Evolutionary conservation across 2,113 vertebrate genomes (phyloP), one percentile per base, ranked within the genome.

Genomic region (Diglossa brunneiventris): DNA sequence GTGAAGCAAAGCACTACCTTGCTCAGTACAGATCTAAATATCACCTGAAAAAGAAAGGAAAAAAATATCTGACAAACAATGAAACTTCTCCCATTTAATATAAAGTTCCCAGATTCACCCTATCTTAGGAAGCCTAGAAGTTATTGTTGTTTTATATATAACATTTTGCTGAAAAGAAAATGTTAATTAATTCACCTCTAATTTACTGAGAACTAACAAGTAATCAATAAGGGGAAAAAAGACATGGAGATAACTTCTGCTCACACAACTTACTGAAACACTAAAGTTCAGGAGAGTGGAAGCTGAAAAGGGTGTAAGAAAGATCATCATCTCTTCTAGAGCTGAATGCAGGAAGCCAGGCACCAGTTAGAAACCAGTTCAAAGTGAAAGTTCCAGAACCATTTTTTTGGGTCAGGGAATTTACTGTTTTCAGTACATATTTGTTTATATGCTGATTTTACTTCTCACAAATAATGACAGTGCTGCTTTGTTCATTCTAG

Each of bases 221-320:
- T 37, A 75, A 77, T 31, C 68, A 35, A 30, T 31, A 33, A 4
- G 1, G 1, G 13, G 7, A 10, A 66, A 78, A 83, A 59, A 66
- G 15, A 37, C 13, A 33, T 0, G 0, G 13, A 62, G 28, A 9
- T 18, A 75, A 30, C 18, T 41, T 50, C 17, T 76, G 6, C 35
- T 15, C 82, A 66, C 28, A 62, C 9, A 55, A 13, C 22, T 50
- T 33, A 55, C 10, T 42, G 52, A 77, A 92, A 66, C 23, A 18
- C 1, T 1, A 1, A 70, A 75, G 21, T 52, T 64, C 66, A 61
- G 31, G 72, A 41, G 9, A 56, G 13, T 10, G 6, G 33, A 87
- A 84, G 23, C 31, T 31, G 37, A 47, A 61, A 82, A 53, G 33
- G 30, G 64, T 1, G 0, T 15, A 61, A 70, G 63, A 68, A 89